Evolutionary conservation across 2,888 invertebrate species (phyloP), one percentile per base, ranked within the genome.

Genomic region (Erebia palarica): DNA sequence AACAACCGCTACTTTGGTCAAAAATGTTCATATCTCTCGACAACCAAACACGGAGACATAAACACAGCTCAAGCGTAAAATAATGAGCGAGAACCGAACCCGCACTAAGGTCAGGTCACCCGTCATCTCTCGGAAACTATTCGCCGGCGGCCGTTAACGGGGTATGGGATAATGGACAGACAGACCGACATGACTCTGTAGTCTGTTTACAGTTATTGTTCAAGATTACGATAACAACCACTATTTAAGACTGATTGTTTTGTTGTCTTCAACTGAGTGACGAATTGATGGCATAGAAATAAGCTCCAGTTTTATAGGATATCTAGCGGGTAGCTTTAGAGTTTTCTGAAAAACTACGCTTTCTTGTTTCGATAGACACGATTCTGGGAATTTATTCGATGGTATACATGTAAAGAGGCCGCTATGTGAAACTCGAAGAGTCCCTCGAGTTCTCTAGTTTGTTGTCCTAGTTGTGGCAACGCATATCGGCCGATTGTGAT

Each of bases 141-240:
- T 75, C 76, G 75, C 74, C 70, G 71, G 73, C 68, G 75, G 77
- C 69, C 61, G 47, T 60, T 78, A 78, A 78, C 78, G 78, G 78
- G 65, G 71, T 68, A 63, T 69, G 60, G 67, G 66, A 71, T 72
- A 73, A 75, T 75, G 72, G 71, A 73, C 68, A 72, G 68, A 70
- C 63, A 71, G 69, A 70, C 65, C 70, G 66, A 63, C 71, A 61
- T 65, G 47, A 27, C 65, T 68, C 42, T 70, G 65, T 65, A 27
- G 60, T 68, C 42, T 70, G 65, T 65, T 60, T 60, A 65, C 59
- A 60, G 53, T 60, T 60, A 59, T 65, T 65, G 65, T 65, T 65
- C 36, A 65, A 58, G 59, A 60, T 70, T 53, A 60, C 14, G 49
- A 67, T 67, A 67, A 18, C 42, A 68, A 44, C 42, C 42, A 58